Percentiles rank a stretch among this genome's conserved stretches.
These are phyloP conservation scores for Mesocentrotus franciscanus DNA, from an alignment of 53 echinoderm and acorn worm genomes.

Conservation along the genomic window DNA sequence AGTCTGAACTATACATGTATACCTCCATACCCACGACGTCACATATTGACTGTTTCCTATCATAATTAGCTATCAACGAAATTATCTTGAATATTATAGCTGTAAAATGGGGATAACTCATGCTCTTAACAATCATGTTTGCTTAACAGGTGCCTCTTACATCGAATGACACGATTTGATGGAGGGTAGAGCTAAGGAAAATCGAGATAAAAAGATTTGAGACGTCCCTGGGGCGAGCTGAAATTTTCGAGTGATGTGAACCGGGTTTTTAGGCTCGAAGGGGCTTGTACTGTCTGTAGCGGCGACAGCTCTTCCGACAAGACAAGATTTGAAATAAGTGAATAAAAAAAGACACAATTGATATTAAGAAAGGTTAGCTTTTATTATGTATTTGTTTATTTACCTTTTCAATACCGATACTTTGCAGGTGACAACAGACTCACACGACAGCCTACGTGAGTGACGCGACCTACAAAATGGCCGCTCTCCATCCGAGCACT, in stretches of 20 bases:
- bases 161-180: background rate
- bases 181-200: background rate
- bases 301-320: conserved; percentile 47
- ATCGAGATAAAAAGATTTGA: conserved; percentile 10
- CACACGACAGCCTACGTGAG: conserved; percentile 42
- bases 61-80: conserved; percentile 31
- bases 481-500: background rate
- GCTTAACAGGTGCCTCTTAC: conserved; percentile 9
- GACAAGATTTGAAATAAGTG: conserved; percentile 43
- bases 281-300: conserved; percentile 50
- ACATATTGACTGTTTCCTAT: background rate
- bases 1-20: background rate
- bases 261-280: conserved; percentile 2
- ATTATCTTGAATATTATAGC: background rate
- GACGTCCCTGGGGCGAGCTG: conserved; percentile 36
- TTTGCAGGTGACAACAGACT: conserved; percentile 17
- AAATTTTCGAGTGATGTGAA: conserved; percentile 30
- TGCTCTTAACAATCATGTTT: background rate
- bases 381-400: conserved; percentile 55
- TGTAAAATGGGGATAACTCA: background rate
- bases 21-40: background rate
- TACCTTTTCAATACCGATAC: conserved; percentile 31
- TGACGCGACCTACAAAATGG: conserved; percentile 40
- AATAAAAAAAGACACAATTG: conserved; percentile 33
- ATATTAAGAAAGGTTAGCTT: background rate